These are phyloP conservation scores for Xenotilapia leptura DNA, from an alignment of 2,113 vertebrate species.

Conservation along the genomic window DNA sequence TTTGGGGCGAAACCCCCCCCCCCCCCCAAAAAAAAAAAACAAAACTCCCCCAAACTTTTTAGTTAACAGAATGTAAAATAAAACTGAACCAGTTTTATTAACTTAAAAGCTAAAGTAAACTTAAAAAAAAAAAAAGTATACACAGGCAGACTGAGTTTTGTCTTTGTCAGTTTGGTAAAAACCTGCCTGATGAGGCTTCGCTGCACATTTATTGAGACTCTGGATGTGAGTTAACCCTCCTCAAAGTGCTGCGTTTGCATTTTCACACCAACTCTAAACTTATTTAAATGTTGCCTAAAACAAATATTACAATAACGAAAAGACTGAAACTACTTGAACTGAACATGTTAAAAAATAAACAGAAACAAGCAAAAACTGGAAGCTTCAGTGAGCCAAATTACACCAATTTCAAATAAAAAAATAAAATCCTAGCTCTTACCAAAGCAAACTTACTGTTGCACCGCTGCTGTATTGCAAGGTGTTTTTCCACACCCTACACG, in stretches of 20 bases:
- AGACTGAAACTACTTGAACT: not conserved
- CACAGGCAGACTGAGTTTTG: not conserved
- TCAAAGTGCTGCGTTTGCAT: not conserved
- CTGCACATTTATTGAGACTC: not conserved
- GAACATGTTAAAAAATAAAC: not conserved
- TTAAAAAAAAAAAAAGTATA: not conserved
- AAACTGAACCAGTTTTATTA: not conserved
- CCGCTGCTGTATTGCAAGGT: not conserved
- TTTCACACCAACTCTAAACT: not conserved
- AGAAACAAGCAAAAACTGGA: not conserved
- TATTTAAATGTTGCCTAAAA: not conserved
- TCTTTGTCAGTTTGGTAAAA: not conserved
- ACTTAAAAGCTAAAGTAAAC: not conserved
- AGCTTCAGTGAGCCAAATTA: not conserved
- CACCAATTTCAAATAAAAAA: not conserved
- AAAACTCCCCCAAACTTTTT: not conserved
- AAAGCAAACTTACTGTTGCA: not conserved
- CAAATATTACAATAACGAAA: not conserved
- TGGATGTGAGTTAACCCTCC: not conserved
- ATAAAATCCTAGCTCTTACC: not conserved
- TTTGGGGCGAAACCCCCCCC: no score
- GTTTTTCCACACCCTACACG: not conserved
- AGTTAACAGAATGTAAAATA: not conserved
- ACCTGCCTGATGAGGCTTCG: not conserved
- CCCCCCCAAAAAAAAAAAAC: fast-evolving